phyloP scores from a whole-genome alignment of 1,140 invertebrate genomes.

The Achatina immaculata region DNA sequence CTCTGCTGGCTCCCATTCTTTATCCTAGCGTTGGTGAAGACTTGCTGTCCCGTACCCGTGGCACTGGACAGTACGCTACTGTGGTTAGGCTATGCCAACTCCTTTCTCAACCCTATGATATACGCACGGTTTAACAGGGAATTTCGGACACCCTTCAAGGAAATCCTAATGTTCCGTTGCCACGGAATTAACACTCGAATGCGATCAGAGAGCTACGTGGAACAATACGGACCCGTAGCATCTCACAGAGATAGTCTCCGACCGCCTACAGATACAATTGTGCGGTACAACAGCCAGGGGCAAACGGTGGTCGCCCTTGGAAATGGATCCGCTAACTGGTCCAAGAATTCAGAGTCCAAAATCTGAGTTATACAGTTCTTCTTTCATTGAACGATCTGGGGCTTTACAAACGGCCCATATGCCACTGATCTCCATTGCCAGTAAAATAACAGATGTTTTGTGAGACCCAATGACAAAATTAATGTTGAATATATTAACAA shows the following conservation, averaged over 20 bases:
- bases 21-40: conserved; percentile 64
- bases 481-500: not conserved
- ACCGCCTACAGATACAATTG: conserved; percentile 61
- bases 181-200: conserved; percentile 70
- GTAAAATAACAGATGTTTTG: not conserved
- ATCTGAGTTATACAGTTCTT: no score
- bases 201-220: conserved; percentile 72
- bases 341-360: conserved; percentile 45
- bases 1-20: conserved; percentile 69
- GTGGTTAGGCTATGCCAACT: conserved; percentile 74
- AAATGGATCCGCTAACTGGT: conserved; percentile 57
- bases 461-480: not conserved
- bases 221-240: conserved; percentile 69
- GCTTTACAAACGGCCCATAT: no score
- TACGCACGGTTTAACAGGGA: conserved; percentile 75
- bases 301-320: conserved; percentile 64
- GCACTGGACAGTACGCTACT: conserved; percentile 68
- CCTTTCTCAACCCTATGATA: conserved; percentile 74
- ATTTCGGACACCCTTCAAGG: conserved; percentile 73
- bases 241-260: conserved; percentile 60
- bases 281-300: conserved; percentile 67
- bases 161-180: conserved; percentile 73
- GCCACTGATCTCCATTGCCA: not conserved
- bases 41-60: conserved; percentile 61
- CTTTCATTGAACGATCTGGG: no score